Evolutionary conservation across 2,888 invertebrate genomes (phyloP).

Genomic region (Euplexia lucipara): DNA sequence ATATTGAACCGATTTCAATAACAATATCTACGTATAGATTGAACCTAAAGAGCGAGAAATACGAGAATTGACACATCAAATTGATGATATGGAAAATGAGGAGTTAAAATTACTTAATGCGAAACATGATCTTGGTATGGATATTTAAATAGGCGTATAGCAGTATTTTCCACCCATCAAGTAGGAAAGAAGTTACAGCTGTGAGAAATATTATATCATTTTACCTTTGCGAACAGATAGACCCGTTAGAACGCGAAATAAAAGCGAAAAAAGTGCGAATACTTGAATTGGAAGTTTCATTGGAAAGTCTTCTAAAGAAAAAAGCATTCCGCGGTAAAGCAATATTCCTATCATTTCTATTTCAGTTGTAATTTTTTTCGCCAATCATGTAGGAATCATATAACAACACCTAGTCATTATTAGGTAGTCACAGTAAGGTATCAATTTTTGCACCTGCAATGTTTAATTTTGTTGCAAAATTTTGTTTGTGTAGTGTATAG

Average conservation of each 20-base stretch:
- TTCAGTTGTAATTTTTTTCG: slow-evolving; percentile 89
- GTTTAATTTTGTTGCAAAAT: slow-evolving; percentile 20
- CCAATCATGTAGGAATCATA: slow-evolving; percentile 29
- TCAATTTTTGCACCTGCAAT: slow-evolving; percentile 60
- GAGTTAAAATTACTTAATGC: slow-evolving; percentile 92
- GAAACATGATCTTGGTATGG: slow-evolving; percentile 88
- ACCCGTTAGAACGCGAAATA: slow-evolving; percentile 96
- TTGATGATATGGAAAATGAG: slow-evolving; percentile 96
- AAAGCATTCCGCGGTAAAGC: slow-evolving; percentile 91
- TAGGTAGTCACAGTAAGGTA: slow-evolving; percentile 53
- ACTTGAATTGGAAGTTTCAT: slow-evolving; percentile 95
- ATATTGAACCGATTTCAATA: slow-evolving; percentile 16
- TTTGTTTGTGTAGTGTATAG: slow-evolving; percentile 14
- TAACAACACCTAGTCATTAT: slow-evolving; percentile 40
- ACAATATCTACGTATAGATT: slow-evolving; percentile 89
- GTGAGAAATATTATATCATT: slow-evolving; percentile 61
- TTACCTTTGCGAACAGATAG: slow-evolving; percentile 91
- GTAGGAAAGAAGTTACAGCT: slow-evolving; percentile 87
- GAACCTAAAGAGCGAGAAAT: slow-evolving; percentile 96
- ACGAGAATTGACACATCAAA: slow-evolving; percentile 95
- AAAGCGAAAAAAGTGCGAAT: slow-evolving; percentile 96
- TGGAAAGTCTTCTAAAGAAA: slow-evolving; percentile 94
- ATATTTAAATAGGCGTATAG: slow-evolving; percentile 1
- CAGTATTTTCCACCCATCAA: slow-evolving; percentile 17
- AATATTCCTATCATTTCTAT: slow-evolving; percentile 39